These are phyloP conservation scores for Erebia aethiops DNA, from an alignment of 2,888 invertebrate genomes.

Conservation along the genomic window DNA sequence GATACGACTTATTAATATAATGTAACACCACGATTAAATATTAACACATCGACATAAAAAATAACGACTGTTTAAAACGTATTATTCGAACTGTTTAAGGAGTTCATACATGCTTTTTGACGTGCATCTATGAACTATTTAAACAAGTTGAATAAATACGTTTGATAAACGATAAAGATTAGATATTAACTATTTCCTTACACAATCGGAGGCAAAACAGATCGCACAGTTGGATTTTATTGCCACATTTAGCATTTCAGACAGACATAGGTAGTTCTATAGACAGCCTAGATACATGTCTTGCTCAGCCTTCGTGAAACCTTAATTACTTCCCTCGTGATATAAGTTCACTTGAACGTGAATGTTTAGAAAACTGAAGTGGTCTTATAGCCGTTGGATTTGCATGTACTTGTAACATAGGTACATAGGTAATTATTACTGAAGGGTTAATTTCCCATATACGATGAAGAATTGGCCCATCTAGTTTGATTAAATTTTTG, in stretches of 20 bases:
- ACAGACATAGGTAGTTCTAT: conserved; percentile 1
- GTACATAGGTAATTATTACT: conserved; percentile 13
- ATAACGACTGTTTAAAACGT: no score
- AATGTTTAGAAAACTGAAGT: conserved; percentile 34
- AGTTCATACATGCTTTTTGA: no score
- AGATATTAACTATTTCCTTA: no score
- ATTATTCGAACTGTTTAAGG: no score
- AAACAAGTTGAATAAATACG: no score
- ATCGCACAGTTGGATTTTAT: no score
- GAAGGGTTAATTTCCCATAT: conserved; percentile 11
- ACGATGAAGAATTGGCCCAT: background rate
- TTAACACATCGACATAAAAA: no score
- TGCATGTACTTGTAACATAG: conserved; percentile 22
- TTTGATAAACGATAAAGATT: no score
- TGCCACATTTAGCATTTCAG: background rate
- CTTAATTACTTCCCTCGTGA: conserved; percentile 34
- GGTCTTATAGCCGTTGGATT: conserved; percentile 17
- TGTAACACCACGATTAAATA: no score
- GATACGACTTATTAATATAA: no score
- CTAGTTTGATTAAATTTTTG: background rate
- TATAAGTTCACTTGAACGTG: conserved; percentile 29
- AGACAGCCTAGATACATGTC: background rate
- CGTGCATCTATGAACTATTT: no score
- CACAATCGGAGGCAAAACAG: no score
- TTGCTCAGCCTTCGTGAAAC: conserved; percentile 18